Evolutionary conservation across 2,888 invertebrate genomes (phyloP).

Genomic region (Acanthosoma haemorrhoidale): DNA sequence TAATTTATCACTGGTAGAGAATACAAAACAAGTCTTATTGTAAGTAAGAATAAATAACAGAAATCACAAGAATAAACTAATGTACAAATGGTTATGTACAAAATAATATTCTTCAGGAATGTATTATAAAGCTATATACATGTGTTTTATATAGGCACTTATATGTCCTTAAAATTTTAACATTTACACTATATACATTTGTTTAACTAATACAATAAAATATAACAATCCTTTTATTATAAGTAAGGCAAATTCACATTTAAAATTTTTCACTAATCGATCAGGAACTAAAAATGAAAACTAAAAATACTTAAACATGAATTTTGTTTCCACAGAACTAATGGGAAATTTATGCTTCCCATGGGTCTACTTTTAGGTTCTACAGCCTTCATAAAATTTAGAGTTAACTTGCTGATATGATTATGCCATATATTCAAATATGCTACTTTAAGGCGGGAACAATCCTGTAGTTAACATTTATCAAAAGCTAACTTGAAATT

Average conservation of each 20-base stretch:
- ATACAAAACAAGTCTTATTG: not conserved
- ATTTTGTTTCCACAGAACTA: not conserved
- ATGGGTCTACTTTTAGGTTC: too few relatives aligned
- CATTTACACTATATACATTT: conserved; percentile 25
- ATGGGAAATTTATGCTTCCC: not conserved
- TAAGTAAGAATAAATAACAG: conserved; percentile 10
- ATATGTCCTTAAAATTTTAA: conserved; percentile 13
- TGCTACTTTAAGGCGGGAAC: too few relatives aligned
- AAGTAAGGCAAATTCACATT: conserved; percentile 12
- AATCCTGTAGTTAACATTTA: too few relatives aligned
- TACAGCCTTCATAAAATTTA: too few relatives aligned
- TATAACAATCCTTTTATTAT: conserved; percentile 5
- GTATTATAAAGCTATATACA: conserved; percentile 18
- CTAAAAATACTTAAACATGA: not conserved
- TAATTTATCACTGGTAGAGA: not conserved
- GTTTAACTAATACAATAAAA: conserved; percentile 18
- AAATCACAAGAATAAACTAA: not conserved
- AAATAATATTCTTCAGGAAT: conserved; percentile 21
- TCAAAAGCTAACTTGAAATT: too few relatives aligned
- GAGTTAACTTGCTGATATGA: too few relatives aligned
- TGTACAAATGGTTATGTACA: conserved; percentile 18
- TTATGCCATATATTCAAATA: too few relatives aligned
- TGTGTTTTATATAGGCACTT: conserved; percentile 21
- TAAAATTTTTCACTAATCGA: not conserved
- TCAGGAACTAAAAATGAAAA: conserved; percentile 15